Conservation (phyloP, 37 sponge, comb jelly and placozoan species). For the Halichondria panicea region DNA sequence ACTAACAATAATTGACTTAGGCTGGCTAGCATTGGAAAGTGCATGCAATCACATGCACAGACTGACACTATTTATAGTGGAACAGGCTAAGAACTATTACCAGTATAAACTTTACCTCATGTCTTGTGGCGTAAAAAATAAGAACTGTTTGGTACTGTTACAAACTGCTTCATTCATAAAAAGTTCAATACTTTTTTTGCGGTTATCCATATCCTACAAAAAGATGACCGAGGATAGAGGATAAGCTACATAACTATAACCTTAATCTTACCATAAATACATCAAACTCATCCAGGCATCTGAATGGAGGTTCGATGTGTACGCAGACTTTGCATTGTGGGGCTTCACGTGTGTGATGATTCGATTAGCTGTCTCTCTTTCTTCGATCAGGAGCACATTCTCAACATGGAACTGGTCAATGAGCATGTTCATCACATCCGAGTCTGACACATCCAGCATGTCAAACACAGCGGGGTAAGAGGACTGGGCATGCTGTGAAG, state of each 20-base stretch:
- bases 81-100: too few relatives aligned
- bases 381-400: constrained; percentile 39
- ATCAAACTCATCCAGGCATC: constrained; percentile 98
- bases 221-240: too few relatives aligned
- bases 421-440: constrained; percentile 69
- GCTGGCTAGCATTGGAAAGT: too few relatives aligned
- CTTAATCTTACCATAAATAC: constrained; percentile 99
- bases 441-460: constrained; percentile 54
- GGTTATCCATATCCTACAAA: too few relatives aligned
- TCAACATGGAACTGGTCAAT: constrained; percentile 64
- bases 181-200: too few relatives aligned
- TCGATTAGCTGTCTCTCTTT: constrained; percentile 24
- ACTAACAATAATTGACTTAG: too few relatives aligned
- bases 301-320: constrained; percentile 91
- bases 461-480: constrained; percentile 71
- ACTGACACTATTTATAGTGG: too few relatives aligned
- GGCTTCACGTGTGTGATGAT: constrained; percentile 31
- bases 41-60: not conserved
- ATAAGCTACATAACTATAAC: too few relatives aligned
- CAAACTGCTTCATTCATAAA: too few relatives aligned
- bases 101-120: constrained; percentile 14
- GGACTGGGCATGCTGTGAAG: constrained; percentile 31
- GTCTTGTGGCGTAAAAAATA: constrained; percentile 36
- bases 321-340: constrained; percentile 15
- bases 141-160: constrained; percentile 17